Conservation (phyloP, 2,888 invertebrate species). For the Eustalomyia histrio region DNA sequence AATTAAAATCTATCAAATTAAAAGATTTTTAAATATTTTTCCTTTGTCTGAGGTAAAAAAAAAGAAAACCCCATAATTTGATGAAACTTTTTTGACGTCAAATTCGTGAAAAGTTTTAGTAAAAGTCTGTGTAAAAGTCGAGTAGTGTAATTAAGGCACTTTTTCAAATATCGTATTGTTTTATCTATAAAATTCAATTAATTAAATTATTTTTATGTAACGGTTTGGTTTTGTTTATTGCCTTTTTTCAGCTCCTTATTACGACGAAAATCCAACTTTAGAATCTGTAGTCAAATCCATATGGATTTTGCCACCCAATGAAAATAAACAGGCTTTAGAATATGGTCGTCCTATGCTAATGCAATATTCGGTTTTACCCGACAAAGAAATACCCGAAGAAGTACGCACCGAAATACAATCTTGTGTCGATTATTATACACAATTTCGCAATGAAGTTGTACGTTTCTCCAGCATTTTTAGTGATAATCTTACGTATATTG, state of each 20-base stretch:
- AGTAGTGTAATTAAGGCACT: no score
- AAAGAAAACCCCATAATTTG: no score
- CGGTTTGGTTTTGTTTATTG: no score
- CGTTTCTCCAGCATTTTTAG: constrained; percentile 81
- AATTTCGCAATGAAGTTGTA: constrained; percentile 83
- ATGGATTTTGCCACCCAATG: constrained; percentile 98
- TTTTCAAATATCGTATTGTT: no score
- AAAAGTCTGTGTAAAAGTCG: no score
- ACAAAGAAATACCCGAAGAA: constrained; percentile 88
- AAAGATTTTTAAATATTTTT: no score
- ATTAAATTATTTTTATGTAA: no score
- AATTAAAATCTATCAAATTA: no score
- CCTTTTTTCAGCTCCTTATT: constrained; percentile 87
- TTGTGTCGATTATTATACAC: constrained; percentile 90
- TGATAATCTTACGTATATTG: constrained; percentile 87
- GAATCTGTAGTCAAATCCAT: constrained; percentile 92
- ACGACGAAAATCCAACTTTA: constrained; percentile 87
- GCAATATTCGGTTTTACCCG: constrained; percentile 91
- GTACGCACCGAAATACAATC: constrained; percentile 92
- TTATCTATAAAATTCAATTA: no score
- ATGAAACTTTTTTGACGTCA: no score
- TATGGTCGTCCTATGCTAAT: constrained; percentile 95
- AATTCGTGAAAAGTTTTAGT: no score
- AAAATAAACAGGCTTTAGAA: constrained; percentile 90
- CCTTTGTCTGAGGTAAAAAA: no score